phyloP scores from a whole-genome alignment of 2,113 vertebrate species.

The Platichthys stellatus region DNA sequence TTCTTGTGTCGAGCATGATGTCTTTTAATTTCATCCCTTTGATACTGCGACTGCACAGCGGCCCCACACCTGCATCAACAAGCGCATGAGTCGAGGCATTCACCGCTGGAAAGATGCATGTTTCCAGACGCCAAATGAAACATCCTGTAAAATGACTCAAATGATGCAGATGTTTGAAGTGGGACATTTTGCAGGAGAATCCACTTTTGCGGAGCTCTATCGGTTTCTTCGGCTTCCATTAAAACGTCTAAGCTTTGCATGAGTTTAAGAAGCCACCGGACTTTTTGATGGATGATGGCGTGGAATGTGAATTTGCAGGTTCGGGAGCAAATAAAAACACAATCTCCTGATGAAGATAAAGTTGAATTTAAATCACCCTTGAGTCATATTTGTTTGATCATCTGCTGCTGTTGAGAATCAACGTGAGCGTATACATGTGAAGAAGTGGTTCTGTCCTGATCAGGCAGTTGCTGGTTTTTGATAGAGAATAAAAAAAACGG shows the following conservation, averaged over 20 bases:
- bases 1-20: neutral
- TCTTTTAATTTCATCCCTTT: conserved; percentile 20
- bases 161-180: neutral
- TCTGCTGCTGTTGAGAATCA: conserved; percentile 9
- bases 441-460: neutral
- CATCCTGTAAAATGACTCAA: conserved; percentile 10
- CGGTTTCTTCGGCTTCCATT: neutral
- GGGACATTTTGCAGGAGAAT: neutral
- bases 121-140: conserved; percentile 36
- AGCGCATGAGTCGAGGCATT: conserved; percentile 17
- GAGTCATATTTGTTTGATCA: neutral
- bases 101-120: conserved; percentile 6
- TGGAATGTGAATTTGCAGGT: neutral
- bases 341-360: neutral
- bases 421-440: neutral
- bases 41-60: neutral
- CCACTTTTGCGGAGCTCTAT: neutral
- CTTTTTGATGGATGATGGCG: neutral
- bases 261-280: neutral
- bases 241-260: neutral
- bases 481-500: no score
- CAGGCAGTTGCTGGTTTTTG: neutral
- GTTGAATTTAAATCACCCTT: neutral
- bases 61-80: conserved; percentile 45
- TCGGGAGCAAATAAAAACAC: neutral